Evolutionary conservation across 2,888 invertebrate species (phyloP).

Genomic region (Tuberolachnus salignus): DNA sequence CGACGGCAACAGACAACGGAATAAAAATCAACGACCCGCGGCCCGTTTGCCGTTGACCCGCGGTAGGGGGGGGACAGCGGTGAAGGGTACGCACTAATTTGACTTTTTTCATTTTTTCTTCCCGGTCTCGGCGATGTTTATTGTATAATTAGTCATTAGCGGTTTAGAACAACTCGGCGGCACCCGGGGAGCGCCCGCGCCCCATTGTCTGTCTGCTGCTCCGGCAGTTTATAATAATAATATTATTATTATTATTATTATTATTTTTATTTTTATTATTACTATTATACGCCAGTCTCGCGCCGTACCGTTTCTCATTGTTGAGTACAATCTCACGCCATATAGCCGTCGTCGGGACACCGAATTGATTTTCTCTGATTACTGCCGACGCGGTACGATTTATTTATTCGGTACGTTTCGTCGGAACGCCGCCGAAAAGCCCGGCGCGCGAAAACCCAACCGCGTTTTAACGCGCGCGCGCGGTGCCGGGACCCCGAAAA

Average conservation of each 20-base stretch:
- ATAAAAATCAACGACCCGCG: background rate
- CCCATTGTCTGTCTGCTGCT: conserved; percentile 48
- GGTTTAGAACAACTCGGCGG: conserved; percentile 18
- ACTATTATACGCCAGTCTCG: conserved; percentile 8
- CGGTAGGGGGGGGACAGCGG: conserved; percentile 53
- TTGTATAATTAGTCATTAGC: conserved; percentile 50
- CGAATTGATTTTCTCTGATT: conserved; percentile 16
- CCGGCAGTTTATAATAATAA: conserved; percentile 19
- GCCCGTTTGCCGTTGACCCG: conserved; percentile 38
- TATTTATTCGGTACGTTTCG: too few species aligned
- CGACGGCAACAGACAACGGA: background rate
- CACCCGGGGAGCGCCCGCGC: conserved; percentile 51
- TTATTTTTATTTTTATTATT: too few species aligned
- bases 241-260: background rate
- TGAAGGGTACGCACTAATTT: conserved; percentile 49
- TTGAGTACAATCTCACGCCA: conserved; percentile 16
- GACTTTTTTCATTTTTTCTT: conserved; percentile 33
- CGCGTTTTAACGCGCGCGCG: too few species aligned
- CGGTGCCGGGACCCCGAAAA: too few species aligned
- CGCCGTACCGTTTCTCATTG: conserved; percentile 17
- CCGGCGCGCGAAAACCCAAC: too few species aligned
- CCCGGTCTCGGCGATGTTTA: background rate
- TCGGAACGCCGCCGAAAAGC: too few species aligned
- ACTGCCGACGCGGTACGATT: background rate
- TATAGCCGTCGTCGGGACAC: background rate